Base-by-base conservation (phyloP, 2,113 vertebrate genomes). In the Carassius auratus region DNA sequence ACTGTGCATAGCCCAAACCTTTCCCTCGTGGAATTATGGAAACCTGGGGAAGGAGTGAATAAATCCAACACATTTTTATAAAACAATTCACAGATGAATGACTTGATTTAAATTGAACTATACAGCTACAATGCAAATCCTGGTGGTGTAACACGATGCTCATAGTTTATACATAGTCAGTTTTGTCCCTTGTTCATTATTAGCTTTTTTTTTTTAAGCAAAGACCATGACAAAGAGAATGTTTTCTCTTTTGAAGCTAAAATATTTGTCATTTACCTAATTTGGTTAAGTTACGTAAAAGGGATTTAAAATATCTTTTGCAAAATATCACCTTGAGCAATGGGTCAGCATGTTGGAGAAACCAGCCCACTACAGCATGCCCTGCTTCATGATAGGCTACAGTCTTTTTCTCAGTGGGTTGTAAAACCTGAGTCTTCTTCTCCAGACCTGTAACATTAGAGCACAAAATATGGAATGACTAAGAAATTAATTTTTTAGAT, bases 371-470 rank as follows among this genome's bases (percentile, higher is more conserved):
- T 9, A 94, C 90, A 0, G 87, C 92, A 3, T 93, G 93, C 0
- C 94, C 91, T 0, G 94, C 94, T 83, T 95, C 92, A 0, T 93
- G 93, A 82, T 91, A 94, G 2, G 94, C 93, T 76, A 93, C 92
- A 0, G 89, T 90, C 4, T 45, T 88, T 90, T 93, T 94, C 89
- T 95, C 93, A 0, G 50, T 33, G 2, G 92, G 93, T 76, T 94
- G 93, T 50, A 93, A 91, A 15, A 93, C 91, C 80, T 94, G 93
- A 3, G 91, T 93, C 89, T 90, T 95, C 89, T 95, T 94, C 90
- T 95, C 94, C 3, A 95, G 88, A 38, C 94, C 93, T 93, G 80
- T 21, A 82, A 57, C 5, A 62, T n/a, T 10, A 38, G 8, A 45
- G 10, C 2, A 8, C 9, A 42, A 17, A 75, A 38, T 42, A 33